Evolutionary conservation across 2,797 vertebrate genomes (phyloP), one percentile per base, ranked within the genome.

Genomic region (Coracias cyanogaster): DNA sequence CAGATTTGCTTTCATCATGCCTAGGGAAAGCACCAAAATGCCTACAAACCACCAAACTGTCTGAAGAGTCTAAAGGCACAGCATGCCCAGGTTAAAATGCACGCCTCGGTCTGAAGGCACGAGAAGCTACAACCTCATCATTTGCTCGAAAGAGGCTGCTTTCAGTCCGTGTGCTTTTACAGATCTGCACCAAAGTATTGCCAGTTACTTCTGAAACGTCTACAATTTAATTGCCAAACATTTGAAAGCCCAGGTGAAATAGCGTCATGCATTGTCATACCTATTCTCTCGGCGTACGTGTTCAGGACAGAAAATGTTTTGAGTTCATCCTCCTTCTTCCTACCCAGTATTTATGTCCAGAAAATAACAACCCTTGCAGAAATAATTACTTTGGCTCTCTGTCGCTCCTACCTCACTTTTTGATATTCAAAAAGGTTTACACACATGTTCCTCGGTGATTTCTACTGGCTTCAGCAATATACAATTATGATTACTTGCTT

Each of bases 361-460:
- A 94, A 96, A 90, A 94, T 65, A 97, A 95, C 24, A 94, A 61
- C 60, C 31, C 37, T 71, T 80, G 31, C 28, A 95, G 83, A 91
- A 94, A 55, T 92, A 91, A 90, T 91, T 86, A 89, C 55, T 91
- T 93, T 89, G 91, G 86, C 96, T 95, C 89, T 95, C 94, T 90
- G 96, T 82, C 52, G 18, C 69, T 87, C 52, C 95, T 89, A 90
- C 62, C 71, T 96, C 79, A 87, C 55, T 88, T 94, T 76, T 82
- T 86, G 95, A 66, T 93, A 94, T 94, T 96, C 87, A 91, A 58
- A 93, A 95, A 96, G 86, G 91, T 89, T 94, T 91, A 89, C 35
- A 74, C 51, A 89, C 83, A 88, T 91, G 89, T 49, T 81, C 87
- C 70, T 87, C 54, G 24, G 86, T 73, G 37, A 96, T 45, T 94